These are phyloP conservation scores for Hestina assimilis DNA, from an alignment of 1,140 invertebrate genomes.

Conservation along the genomic window DNA sequence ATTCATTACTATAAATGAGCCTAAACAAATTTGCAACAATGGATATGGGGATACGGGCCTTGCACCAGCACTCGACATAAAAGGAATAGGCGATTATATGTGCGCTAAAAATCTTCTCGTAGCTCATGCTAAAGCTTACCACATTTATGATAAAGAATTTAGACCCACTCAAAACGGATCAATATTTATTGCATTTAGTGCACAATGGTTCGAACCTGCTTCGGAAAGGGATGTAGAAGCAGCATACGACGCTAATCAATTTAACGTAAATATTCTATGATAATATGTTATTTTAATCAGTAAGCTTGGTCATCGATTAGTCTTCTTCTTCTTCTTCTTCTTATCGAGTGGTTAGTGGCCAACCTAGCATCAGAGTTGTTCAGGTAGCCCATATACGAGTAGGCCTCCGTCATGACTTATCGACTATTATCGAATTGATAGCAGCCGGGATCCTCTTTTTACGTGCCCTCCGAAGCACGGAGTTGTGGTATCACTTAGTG, in stretches of 20 bases:
- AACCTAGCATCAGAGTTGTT: no score
- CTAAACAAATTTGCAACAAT: constrained; percentile 78
- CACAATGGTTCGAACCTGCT: constrained; percentile 70
- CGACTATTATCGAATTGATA: no score
- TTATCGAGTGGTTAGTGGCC: no score
- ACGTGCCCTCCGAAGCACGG: no score
- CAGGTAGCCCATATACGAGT: no score
- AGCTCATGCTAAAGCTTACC: constrained; percentile 71
- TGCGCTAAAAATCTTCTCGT: constrained; percentile 52
- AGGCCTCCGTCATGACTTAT: no score
- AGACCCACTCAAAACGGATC: constrained; percentile 51
- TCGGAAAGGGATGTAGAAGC: constrained; percentile 68
- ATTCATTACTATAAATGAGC: constrained; percentile 87
- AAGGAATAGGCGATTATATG: constrained; percentile 77
- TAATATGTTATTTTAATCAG: neutral
- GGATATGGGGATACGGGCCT: constrained; percentile 77
- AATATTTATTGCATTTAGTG: constrained; percentile 77
- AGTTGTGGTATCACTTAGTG: no score
- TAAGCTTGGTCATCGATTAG: no score
- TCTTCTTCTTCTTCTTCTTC: no score
- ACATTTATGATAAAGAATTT: constrained; percentile 79
- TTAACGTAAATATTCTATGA: constrained; percentile 47
- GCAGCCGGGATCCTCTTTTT: no score
- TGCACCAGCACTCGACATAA: constrained; percentile 73
- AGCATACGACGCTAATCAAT: constrained; percentile 70